Evolutionary conservation across 2,888 invertebrate genomes (phyloP), one percentile per base, ranked within the genome.

Genomic region (Amphipoea lucens): DNA sequence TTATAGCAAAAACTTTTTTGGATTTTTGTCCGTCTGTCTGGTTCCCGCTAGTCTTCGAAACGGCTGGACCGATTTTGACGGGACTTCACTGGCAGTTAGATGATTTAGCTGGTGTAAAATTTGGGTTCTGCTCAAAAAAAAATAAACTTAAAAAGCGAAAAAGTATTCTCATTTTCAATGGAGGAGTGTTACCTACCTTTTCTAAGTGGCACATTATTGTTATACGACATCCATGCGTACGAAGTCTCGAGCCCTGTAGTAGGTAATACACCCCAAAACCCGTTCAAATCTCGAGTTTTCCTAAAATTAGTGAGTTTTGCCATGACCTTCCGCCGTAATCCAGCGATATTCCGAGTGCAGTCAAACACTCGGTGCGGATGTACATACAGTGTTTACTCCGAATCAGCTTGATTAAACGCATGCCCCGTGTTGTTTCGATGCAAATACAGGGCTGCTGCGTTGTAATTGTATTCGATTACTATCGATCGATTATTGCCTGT

Each of bases 321-420:
- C 74, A 71, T 87, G 79, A 87, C 79, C 87, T 84, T 87, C 69
- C 63, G 12, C 23, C 63, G 73, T 62, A 76, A 84, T 71, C 73
- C 74, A 14, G 54, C 45, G 54, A 68, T 83, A 79, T 84, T 57
- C 67, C 63, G 70, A 71, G 70, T 68, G 74, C 63, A 79, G 57
- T 70, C 66, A 79, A 83, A 74, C 68, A 84, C 54, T 73, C 69
- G 11, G 20, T 42, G 63, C 67, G 78, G 82, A 87, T 76, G 67
- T 75, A 82, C 75, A 69, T 79, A 71, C 66, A 76, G 62, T 87
- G 88, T 85, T 85, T 88, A 86, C 72, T 76, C 68, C 29, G 66
- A 81, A 88, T 86, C 79, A 70, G 77, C 67, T 74, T 89, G 88
- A 89, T 89, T 86, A 78, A 87, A 84, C 79, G 80, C 80, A 75